Evolutionary conservation across 1,140 invertebrate species (phyloP).

Genomic region (Apis dorsata): DNA sequence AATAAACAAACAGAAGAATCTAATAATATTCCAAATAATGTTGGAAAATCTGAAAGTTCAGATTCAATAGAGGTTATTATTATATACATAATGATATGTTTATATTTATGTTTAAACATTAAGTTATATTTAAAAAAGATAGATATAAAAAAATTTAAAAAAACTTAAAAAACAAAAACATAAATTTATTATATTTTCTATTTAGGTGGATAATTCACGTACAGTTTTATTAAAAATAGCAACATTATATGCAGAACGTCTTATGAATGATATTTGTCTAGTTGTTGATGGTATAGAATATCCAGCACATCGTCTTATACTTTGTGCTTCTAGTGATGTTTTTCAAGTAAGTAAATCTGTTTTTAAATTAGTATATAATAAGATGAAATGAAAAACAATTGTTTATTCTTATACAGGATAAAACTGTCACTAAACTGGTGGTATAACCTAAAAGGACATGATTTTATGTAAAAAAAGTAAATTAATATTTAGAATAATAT

Average conservation of each 20-base stretch:
- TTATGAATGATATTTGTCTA: conserved; percentile 92
- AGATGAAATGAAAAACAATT: neutral
- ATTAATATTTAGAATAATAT: neutral
- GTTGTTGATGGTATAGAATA: conserved; percentile 90
- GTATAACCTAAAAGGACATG: neutral
- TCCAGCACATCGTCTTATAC: conserved; percentile 93
- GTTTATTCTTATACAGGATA: neutral
- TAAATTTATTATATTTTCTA: conserved; percentile 6
- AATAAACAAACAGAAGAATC: conserved; percentile 17
- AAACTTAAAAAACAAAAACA: neutral
- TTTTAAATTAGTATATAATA: neutral
- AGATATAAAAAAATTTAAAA: neutral
- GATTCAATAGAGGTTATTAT: conserved; percentile 65
- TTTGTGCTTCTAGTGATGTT: conserved; percentile 97
- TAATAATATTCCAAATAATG: conserved; percentile 28
- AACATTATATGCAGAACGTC: conserved; percentile 88
- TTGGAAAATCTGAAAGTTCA: conserved; percentile 44
- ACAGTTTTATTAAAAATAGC: conserved; percentile 91
- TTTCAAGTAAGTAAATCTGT: conserved; percentile 86
- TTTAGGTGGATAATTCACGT: conserved; percentile 89
- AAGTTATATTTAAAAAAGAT: neutral
- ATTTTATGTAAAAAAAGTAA: neutral
- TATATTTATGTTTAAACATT: neutral
- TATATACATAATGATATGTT: neutral
- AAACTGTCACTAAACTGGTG: neutral